Evolutionary conservation across 2,113 vertebrate genomes (phyloP).

Genomic region (Epinephelus cyanopodus): DNA sequence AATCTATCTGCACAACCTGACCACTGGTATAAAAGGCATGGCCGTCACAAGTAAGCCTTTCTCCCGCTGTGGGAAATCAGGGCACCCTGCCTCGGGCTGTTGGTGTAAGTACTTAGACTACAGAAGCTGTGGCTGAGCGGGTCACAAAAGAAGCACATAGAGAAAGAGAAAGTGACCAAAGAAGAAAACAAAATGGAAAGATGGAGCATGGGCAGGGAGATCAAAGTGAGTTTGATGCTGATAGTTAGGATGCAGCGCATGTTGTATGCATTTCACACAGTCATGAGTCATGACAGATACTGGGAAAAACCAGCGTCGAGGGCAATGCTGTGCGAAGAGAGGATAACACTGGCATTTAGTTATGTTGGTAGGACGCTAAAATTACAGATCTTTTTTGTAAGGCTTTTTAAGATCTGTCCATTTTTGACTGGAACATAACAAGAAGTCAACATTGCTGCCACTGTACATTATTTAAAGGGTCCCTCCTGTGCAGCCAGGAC

Average conservation of each 20-base stretch:
- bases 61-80: slow-evolving; percentile 68
- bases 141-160: slow-evolving; percentile 47
- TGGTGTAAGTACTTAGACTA: slow-evolving; percentile 61
- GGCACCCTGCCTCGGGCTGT: slow-evolving; percentile 64
- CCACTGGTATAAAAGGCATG: slow-evolving; percentile 46
- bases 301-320: not conserved
- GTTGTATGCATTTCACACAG: slow-evolving; percentile 36
- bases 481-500: slow-evolving; percentile 32
- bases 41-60: slow-evolving; percentile 33
- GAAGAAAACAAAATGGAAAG: slow-evolving; percentile 29
- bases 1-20: slow-evolving; percentile 45
- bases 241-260: not conserved
- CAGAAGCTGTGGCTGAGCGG: slow-evolving; percentile 49
- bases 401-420: slow-evolving; percentile 16
- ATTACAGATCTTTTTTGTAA: slow-evolving; percentile 18
- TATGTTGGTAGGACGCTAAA: slow-evolving; percentile 21
- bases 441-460: slow-evolving; percentile 14
- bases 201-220: slow-evolving; percentile 28
- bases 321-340: not conserved
- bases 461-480: slow-evolving; percentile 50
- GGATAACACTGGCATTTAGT: slow-evolving; percentile 1
- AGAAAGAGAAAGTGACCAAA: slow-evolving; percentile 42
- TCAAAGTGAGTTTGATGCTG: slow-evolving; percentile 40
- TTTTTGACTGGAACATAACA: slow-evolving; percentile 32
- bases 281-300: slow-evolving; percentile 13